Base-by-base conservation (phyloP, 2,797 vertebrate genomes). In the Myotis findleyi region DNA sequence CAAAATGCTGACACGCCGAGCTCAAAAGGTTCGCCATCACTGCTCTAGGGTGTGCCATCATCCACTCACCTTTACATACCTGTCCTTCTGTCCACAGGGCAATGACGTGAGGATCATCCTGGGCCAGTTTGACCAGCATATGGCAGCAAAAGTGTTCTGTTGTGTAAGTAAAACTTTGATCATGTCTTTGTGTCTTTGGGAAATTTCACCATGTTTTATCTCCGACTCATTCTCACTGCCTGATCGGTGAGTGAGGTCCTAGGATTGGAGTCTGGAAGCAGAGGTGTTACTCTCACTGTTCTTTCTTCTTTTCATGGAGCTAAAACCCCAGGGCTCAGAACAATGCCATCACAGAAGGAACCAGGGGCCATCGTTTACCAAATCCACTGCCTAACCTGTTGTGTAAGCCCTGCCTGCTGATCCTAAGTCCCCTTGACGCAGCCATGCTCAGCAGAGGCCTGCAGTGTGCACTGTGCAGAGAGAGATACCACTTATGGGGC, bases 21-120 rank as follows among this genome's bases (percentile, higher is more conserved):
- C 44, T 44, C 44, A 11, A 44, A 44, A 44, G 44, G 44, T 44
- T 44, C 10, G 44, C 44, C 44, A 44, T 44, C 10, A 44, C 44
- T 44, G 44, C 7, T 1, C 38, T 4, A 25, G 9, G 10, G 7
- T 25, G 1, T 57, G 25, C 27, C 9, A 8, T 25, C 66, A 3
- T 25, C 25, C 0, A 4, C 53, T 62, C 25, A 66, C 64, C 89
- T 93, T 87, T 53, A 90, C 38, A 4, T 17, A 0, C 0, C 0
- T 95, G 71, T 93, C 73, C 93, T 96, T 98, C 89, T 97, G 92
- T 98, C 93, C 95, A 71, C 99, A 99, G 99, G 99, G 99, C 92
- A 99, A 99, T 30, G 99, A 99, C 0, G 99, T 99, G 95, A 99
- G 99, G 97, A 99, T 99, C 98, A 99, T 99, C 96, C 99, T 99